Percentiles rank a stretch among this genome's conserved stretches.
Conservation (phyloP, 2,113 vertebrate species). For the Melanotaenia duboulayi region DNA sequence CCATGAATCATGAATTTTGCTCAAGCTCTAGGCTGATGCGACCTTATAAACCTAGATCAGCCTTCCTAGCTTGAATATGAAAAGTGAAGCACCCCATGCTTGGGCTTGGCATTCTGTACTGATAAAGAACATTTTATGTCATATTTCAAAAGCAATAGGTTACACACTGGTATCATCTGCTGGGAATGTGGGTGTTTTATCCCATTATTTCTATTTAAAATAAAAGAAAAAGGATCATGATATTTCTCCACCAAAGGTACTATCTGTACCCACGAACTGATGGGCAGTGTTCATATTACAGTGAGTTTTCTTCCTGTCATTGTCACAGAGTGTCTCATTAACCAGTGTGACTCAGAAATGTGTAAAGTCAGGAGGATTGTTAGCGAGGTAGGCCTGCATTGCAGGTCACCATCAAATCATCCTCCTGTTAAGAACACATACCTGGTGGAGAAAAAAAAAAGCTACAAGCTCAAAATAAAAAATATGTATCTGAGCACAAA, state of each 20-base stretch:
- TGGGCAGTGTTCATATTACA: slow-evolving; percentile 8
- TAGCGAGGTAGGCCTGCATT: slow-evolving; percentile 15
- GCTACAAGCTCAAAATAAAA: no score
- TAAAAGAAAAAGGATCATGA: background rate
- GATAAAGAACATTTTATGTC: background rate
- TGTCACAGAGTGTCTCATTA: slow-evolving; percentile 34
- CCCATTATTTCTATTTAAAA: background rate
- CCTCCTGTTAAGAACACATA: slow-evolving; percentile 2
- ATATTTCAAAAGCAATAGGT: background rate
- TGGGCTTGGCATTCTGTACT: slow-evolving; percentile 1
- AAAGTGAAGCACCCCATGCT: slow-evolving; percentile 3
- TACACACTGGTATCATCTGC: background rate
- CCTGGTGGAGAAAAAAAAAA: slow-evolving; percentile 19
- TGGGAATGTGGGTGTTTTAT: background rate
- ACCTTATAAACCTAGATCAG: slow-evolving; percentile 15
- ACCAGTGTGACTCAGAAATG: slow-evolving; percentile 5
- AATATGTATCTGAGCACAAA: background rate
- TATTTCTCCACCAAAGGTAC: background rate
- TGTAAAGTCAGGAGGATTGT: slow-evolving; percentile 14
- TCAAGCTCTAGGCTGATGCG: slow-evolving; percentile 1
- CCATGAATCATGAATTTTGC: slow-evolving; percentile 23
- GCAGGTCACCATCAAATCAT: slow-evolving; percentile 17
- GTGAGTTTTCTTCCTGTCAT: slow-evolving; percentile 1
- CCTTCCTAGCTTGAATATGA: slow-evolving; percentile 17
- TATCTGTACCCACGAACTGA: slow-evolving; percentile 7